Evolutionary conservation across 1,140 invertebrate species (phyloP), one percentile per base, ranked within the genome.

Genomic region (Apis dorsata): DNA sequence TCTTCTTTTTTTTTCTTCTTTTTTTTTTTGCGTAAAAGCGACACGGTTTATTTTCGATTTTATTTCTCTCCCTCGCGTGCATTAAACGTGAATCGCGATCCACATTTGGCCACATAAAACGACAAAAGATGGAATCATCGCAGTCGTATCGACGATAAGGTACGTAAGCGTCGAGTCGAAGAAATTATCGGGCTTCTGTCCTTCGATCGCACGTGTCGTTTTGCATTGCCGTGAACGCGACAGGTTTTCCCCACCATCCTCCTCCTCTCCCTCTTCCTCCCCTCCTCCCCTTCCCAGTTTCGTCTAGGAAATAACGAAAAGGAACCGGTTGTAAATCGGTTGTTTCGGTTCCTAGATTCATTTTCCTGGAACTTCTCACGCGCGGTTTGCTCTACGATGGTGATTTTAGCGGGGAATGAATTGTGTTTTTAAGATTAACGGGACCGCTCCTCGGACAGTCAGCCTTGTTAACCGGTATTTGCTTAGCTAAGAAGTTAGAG

Each of bases 341-440:
- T 74, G 28, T 74, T 74, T 80, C 78, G 69, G 44, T 66, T 69
- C 44, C 79, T 81, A 81, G 79, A 55, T 74, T 73, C 51, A 49
- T 81, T 81, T 81, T 68, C 65, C 51, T 55, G 51, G 79, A 81
- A 81, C 60, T 71, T 19, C 44, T 60, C 44, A 21, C 34, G 4
- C 44, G 21, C 19, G 12, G 21, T 59, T 59, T 73, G 7, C 28
- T 60, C 57, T 59, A 28, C 57, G 28, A 13, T 10, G 28, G 12
- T 2, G 17, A 2, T 49, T 49, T 49, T n/a, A 28, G 2, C 78
- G 78, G 21, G 19, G 19, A 53, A 34, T 21, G 57, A 73, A 44
- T 65, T 44, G 44, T 81, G 79, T 81, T 74, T 81, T 81, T 34
- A 57, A 81, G 70, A 63, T 81, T 81, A 81, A 81, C 79, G 79